Conservation (phyloP, 2,113 vertebrate species). For the Anas platyrhynchos region DNA sequence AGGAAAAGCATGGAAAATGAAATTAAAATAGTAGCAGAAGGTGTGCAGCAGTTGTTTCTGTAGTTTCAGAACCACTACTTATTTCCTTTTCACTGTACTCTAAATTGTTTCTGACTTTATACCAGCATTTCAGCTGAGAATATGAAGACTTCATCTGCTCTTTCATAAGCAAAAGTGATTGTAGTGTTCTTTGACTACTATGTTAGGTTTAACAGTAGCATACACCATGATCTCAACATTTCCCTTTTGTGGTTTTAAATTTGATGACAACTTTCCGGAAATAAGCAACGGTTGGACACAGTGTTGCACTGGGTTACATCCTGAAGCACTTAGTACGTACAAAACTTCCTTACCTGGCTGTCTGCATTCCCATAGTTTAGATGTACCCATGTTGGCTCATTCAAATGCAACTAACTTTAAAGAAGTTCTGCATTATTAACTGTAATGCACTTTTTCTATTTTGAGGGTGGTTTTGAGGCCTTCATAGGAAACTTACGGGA, state of each 20-base stretch:
- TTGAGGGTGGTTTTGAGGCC: background rate
- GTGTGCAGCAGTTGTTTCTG: background rate
- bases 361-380: background rate
- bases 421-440: background rate
- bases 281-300: background rate
- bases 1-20: background rate
- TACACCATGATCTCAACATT: background rate
- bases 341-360: background rate
- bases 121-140: background rate
- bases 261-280: constrained; percentile 40
- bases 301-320: background rate
- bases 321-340: background rate
- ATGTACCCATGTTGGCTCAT: background rate
- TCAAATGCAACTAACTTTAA: background rate
- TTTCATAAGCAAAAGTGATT: background rate
- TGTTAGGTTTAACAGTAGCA: background rate
- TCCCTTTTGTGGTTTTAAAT: constrained; percentile 69
- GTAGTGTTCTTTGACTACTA: background rate
- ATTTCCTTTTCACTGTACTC: background rate
- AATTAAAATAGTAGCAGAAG: background rate
- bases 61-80: background rate
- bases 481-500: background rate
- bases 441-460: background rate
- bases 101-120: background rate
- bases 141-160: background rate